Evolutionary conservation across 2,797 vertebrate species (phyloP).

Genomic region (Danio choprae): DNA sequence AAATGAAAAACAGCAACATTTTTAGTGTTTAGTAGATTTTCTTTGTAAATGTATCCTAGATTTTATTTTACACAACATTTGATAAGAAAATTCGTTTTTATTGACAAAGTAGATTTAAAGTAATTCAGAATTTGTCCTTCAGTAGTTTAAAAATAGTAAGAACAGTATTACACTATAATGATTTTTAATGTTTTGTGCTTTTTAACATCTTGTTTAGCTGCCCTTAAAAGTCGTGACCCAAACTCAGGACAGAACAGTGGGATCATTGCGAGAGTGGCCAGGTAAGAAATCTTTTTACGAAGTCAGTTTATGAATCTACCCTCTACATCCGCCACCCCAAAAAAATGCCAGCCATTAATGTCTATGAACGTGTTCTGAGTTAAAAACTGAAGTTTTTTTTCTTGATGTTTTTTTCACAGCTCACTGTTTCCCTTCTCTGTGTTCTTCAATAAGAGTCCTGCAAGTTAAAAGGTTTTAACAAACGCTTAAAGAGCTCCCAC

Average conservation of each 20-base stretch:
- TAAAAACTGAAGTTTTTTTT: not conserved
- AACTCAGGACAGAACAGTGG: conserved; percentile 23
- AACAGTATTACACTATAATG: not conserved
- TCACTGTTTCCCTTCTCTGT: conserved; percentile 48
- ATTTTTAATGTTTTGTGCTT: not conserved
- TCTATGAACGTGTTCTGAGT: too few relatives aligned
- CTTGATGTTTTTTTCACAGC: conserved; percentile 33
- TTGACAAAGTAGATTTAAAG: not conserved
- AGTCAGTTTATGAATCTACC: too few relatives aligned
- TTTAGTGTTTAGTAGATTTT: too few relatives aligned
- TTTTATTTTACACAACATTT: not conserved
- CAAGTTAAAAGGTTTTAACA: not conserved
- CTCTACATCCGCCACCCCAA: too few relatives aligned
- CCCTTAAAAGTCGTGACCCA: conserved; percentile 1
- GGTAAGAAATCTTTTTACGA: conserved; percentile 50
- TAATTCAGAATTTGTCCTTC: not conserved
- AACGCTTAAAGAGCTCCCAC: not conserved
- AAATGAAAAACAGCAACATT: too few relatives aligned
- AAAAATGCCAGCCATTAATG: too few relatives aligned
- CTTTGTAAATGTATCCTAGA: too few relatives aligned
- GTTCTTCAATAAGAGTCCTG: conserved; percentile 45
- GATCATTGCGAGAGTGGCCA: conserved; percentile 45
- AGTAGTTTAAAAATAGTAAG: not conserved
- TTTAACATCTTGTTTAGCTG: conserved; percentile 26
- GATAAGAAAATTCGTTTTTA: not conserved